These are phyloP conservation scores for Seriola aureovittata DNA, from an alignment of 2,113 vertebrate species.

Conservation along the genomic window DNA sequence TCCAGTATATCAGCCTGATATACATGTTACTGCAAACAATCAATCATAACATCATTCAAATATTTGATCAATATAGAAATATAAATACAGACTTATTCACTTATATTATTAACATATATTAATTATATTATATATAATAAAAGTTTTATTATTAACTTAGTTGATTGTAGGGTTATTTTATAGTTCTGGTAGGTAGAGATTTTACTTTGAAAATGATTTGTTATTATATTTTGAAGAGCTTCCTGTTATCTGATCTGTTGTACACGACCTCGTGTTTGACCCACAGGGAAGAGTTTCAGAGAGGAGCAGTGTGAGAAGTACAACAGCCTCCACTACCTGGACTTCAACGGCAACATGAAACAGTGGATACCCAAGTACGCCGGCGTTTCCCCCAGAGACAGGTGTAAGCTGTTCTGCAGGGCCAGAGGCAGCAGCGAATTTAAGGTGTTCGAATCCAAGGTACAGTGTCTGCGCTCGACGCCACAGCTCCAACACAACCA, in stretches of 20 bases:
- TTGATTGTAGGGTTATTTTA: background rate
- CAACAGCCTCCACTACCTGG: constrained; percentile 89
- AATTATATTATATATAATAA: background rate
- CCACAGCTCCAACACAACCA: background rate
- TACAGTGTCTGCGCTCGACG: constrained; percentile 55
- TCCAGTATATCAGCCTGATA: no score
- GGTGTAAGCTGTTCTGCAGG: constrained; percentile 95
- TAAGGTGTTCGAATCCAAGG: constrained; percentile 97
- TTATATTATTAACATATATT: no score
- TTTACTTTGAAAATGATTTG: background rate
- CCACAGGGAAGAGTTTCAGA: constrained; percentile 92
- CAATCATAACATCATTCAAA: background rate
- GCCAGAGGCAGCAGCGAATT: constrained; percentile 92
- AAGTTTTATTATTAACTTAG: background rate
- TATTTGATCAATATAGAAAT: no score
- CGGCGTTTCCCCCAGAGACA: constrained; percentile 92
- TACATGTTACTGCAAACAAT: no score
- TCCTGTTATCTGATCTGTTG: background rate
- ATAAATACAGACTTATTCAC: no score
- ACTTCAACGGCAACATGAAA: constrained; percentile 87
- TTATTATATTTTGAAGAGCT: background rate
- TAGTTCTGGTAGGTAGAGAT: background rate
- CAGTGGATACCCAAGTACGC: constrained; percentile 97
- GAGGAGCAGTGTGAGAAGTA: constrained; percentile 97
- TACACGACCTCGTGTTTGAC: background rate